These are phyloP conservation scores for Mesocricetus auratus DNA, from an alignment of 2,113 vertebrate genomes.

Conservation along the genomic window DNA sequence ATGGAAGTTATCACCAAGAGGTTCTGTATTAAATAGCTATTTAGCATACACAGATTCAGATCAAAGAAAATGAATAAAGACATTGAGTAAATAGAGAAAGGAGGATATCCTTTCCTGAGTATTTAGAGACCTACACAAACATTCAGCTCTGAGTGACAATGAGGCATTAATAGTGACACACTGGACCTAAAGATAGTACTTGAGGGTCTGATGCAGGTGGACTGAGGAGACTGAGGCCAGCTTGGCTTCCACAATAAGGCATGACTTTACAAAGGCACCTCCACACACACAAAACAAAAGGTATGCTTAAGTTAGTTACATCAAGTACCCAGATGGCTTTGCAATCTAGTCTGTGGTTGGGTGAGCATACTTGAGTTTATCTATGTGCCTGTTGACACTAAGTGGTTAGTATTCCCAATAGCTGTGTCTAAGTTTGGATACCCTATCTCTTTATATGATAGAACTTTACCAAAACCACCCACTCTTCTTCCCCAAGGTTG, in stretches of 20 bases:
- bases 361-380: not conserved
- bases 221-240: not conserved
- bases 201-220: not conserved
- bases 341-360: not conserved
- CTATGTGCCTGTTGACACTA: not conserved
- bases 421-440: not conserved
- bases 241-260: not conserved
- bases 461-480: not conserved
- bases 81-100: not conserved
- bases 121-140: not conserved
- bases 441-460: not conserved
- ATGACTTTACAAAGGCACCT: not conserved
- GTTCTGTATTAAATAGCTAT: not conserved
- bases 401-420: not conserved
- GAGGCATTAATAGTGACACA: not conserved
- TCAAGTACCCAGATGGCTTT: not conserved
- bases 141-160: not conserved
- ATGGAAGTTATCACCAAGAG: not conserved
- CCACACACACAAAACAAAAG: not conserved
- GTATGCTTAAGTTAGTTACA: not conserved
- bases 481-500: not conserved
- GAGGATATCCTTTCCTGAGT: not conserved
- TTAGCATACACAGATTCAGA: not conserved
- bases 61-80: not conserved
- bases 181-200: not conserved